Base-by-base conservation (phyloP, 2,113 vertebrate genomes). In the Tretioscincus oriximinensis region DNA sequence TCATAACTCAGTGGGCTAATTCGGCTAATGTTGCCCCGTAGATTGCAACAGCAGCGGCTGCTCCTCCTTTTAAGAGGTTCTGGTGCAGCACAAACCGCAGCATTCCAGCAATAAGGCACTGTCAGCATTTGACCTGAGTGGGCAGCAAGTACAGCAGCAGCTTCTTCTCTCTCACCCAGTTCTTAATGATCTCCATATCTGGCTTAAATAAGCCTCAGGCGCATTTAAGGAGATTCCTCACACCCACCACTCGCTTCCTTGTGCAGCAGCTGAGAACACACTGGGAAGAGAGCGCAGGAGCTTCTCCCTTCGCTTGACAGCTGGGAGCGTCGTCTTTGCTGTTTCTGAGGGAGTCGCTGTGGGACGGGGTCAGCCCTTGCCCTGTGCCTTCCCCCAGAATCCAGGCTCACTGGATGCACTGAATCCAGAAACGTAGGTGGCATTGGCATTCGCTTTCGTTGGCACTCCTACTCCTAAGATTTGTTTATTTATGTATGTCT, bases 341-440 rank as follows among this genome's bases (percentile, higher is more conserved):
- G 51, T 76, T 92, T 69, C 81, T 60, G 72, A 10, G 0, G 81
- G 85, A 21, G 18, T 67, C 31, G 77, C 82, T 85, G 80, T 92
- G 90, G 89, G 79, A 78, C 83, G 91, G 88, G 87, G 85, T 85
- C 91, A 66, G 77, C 88, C 84, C 81, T 83, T 89, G 71, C 88
- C 91, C 85, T 82, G 47, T 71, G 31, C 89, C 83, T 90, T 87
- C 91, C 92, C 83, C 82, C 67, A 70, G 26, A 83, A 89, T 60
- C 26, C 77, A 71, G 1, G 35, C 80, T 79, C 70, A 78, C 35
- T 65, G 5, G 7, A 88, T 71, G 80, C 90, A 73, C 61, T 41
- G 9, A 80, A n/a, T n/a, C n/a, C n/a, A n/a, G n/a, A n/a, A n/a
- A n/a, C n/a, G n/a, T n/a, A n/a, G n/a, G n/a, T n/a, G n/a, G n/a